Base-by-base conservation (phyloP, 2,888 invertebrate genomes). In the Dasysyrphus albostriatus region DNA sequence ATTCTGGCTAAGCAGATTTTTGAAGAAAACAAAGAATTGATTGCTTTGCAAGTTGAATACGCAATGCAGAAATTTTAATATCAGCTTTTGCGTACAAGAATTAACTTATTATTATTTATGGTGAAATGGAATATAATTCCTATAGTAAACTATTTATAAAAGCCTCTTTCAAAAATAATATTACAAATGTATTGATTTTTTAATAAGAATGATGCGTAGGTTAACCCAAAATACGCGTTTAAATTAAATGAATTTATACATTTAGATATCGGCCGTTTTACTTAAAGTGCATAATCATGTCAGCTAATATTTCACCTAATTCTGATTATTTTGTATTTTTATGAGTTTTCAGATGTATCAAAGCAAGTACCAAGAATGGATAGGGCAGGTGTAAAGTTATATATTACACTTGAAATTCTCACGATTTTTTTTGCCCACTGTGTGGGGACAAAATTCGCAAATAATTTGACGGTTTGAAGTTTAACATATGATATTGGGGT, bases 11-110 rank as follows among this genome's bases (percentile, higher is more conserved):
- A 95, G 89, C 95, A 95, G 90, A 95, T 96, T 88, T 95, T 96
- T 90, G 95, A 96, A 90, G 96, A 96, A 89, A 94, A 95, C 88
- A 95, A 95, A 65, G 95, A 95, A 24, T 95, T 96, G 90, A 94
- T 96, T 88, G 94, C 95, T 83, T 92, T 96, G n/a, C 95, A 95
- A 90, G 95, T 96, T 70, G 95, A 96, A 89, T 91, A 96, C 51
- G 95, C 90, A 4, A 88, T 93, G 89, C 92, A 92, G 54, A 88
- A 90, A 56, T 91, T 91, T 73, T 83, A 80, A 49, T n/a, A 34
- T 3, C 0, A 10, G 6, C 3, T 16, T 39, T 14, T 12, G 49
- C 12, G 39, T 12, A 10, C 6, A 37, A 19, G n/a, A 6, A n/a
- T 16, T 63, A 24, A n/a, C n/a, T 44, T 44, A 39, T 54, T 34